Conservation (phyloP, 1,140 invertebrate species). For the Halyomorpha halys region DNA sequence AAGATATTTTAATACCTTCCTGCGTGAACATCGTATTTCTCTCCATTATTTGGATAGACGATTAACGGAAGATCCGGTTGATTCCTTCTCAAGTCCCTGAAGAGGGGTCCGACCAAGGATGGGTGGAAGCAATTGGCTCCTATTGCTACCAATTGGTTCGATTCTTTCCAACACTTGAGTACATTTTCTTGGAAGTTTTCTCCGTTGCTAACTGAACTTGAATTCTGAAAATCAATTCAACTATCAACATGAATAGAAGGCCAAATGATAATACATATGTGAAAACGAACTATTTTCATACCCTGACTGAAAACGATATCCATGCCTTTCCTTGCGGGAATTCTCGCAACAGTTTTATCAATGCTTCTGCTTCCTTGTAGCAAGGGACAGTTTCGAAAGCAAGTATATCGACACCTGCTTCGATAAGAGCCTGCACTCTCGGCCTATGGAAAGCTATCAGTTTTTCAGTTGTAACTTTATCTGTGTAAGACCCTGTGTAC, state of each 20-base stretch:
- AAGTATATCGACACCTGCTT: conserved; percentile 67
- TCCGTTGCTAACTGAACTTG: conserved; percentile 55
- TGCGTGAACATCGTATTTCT: conserved; percentile 33
- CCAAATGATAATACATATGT: not conserved
- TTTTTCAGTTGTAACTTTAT: conserved; percentile 49
- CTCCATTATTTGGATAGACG: conserved; percentile 64
- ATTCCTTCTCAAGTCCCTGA: conserved; percentile 42
- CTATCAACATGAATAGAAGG: too few species aligned
- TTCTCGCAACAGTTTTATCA: conserved; percentile 61
- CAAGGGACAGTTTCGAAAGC: conserved; percentile 86
- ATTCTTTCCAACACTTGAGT: conserved; percentile 48
- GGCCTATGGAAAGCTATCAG: conserved; percentile 72
- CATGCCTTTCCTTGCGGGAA: conserved; percentile 63
- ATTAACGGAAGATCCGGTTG: conserved; percentile 46
- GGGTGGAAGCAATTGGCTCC: conserved; percentile 79
- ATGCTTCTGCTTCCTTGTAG: conserved; percentile 63
- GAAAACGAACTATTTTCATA: conserved; percentile 35
- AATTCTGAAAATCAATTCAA: conserved; percentile 40
- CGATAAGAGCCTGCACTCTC: conserved; percentile 61
- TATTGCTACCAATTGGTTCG: conserved; percentile 59
- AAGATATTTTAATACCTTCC: not conserved
- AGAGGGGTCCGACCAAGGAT: conserved; percentile 43
- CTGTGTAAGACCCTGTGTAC: conserved; percentile 73
- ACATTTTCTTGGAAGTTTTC: conserved; percentile 56
- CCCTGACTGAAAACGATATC: conserved; percentile 71